phyloP scores from a whole-genome alignment of 2,113 vertebrate species.

The Mus spicilegus region DNA sequence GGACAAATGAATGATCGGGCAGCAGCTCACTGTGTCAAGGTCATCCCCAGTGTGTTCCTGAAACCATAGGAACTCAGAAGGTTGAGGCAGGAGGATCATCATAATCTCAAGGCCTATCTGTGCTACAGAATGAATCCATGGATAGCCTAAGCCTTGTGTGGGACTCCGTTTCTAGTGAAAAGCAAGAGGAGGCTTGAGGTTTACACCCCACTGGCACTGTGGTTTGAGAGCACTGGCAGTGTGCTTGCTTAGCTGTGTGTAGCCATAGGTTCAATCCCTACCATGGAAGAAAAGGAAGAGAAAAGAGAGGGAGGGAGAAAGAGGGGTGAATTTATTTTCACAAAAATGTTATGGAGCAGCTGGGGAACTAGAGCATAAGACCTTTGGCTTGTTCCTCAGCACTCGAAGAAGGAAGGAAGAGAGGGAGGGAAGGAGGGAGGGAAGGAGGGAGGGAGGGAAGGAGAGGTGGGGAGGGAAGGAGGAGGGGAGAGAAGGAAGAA shows the following conservation, averaged over 20 bases:
- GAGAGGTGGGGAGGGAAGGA: too few species aligned
- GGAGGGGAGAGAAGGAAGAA: rapidly evolving
- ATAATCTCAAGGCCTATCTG: too few species aligned
- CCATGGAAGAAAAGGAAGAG: neutral
- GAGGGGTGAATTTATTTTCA: neutral
- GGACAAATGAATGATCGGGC: neutral
- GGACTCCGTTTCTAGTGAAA: neutral
- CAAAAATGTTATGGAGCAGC: neutral
- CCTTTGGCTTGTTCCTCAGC: neutral
- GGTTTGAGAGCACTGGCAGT: too few species aligned
- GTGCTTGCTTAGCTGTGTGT: neutral
- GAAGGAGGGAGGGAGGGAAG: rapidly evolving
- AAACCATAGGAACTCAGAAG: neutral
- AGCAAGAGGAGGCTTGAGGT: too few species aligned
- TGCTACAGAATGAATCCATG: neutral
- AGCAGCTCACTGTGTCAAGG: neutral
- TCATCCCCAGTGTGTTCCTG: neutral
- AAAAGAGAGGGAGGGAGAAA: neutral
- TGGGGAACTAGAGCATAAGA: neutral
- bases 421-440: too few species aligned
- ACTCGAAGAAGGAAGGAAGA: neutral
- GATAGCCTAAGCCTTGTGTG: neutral
- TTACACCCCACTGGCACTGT: too few species aligned
- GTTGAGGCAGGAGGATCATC: neutral
- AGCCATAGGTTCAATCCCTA: neutral